Evolutionary conservation across 2,888 invertebrate genomes (phyloP), one percentile per base, ranked within the genome.

Genomic region (Leptinotarsa peninsularis): DNA sequence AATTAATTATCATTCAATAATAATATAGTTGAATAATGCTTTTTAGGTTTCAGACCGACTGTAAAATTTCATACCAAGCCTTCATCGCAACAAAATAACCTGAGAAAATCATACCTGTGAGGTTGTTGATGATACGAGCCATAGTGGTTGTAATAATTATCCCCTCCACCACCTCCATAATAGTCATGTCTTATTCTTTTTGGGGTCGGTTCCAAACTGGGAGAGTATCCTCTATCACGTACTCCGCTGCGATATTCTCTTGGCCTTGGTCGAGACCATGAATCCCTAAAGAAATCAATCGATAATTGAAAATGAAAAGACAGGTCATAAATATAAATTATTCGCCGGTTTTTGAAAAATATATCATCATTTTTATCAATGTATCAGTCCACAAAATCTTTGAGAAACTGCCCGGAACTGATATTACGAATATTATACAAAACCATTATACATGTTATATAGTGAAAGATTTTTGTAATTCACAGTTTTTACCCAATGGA

Each of bases 161-260:
- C 88, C 3, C 63, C 63, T 15, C 73, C 73, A 21, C 84, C 86
- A 5, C 80, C 78, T 3, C 79, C 79, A 14, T 88, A 89, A 80
- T 88, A 89, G 78, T 89, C 89, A 78, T 88, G 90, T 70, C 96
- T 90, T 88, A 95, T 93, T 73, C 95, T 90, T 85, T 96, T 96
- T 81, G 92, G 91, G 0, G 94, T 93, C 5, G 95, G 95, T 18
- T 93, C 93, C 84, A 95, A 90, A 81, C 94, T 93, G 0, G 95
- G 95, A 0, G 95, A 95, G 83, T 94, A 93, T 0, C 94, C 93
- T 49, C 94, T 89, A 79, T 92, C 93, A 49, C 94, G 92, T 54
- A 93, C 91, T 2, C 91, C 91, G 4, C 93, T 93, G 69, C 95
- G 90, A 84, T 95, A 96, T 78, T 96, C 95, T 76, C 95, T 90